phyloP scores from a whole-genome alignment of 2,888 invertebrate species.

The Calephelis perditalis region DNA sequence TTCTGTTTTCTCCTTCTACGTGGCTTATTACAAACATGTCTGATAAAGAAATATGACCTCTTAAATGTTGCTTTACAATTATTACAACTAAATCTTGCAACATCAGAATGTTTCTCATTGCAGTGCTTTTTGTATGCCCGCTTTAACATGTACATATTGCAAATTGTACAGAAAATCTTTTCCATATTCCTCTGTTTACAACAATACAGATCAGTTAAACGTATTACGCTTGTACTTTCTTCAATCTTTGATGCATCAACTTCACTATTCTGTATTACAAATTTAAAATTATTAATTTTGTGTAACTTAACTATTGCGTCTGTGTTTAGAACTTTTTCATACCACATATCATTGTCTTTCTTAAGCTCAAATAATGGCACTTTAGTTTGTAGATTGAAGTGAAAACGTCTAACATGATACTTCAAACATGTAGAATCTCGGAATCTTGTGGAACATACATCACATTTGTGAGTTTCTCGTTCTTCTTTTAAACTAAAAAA shows the following conservation, averaged over 20 bases:
- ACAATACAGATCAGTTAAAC: neutral
- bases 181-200: neutral
- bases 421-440: neutral
- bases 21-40: slow-evolving; percentile 29
- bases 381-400: neutral
- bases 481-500: slow-evolving; percentile 2
- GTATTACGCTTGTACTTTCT: neutral
- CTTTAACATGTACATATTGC: slow-evolving; percentile 1
- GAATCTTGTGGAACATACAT: slow-evolving; percentile 1
- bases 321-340: slow-evolving; percentile 1
- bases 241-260: neutral
- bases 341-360: slow-evolving; percentile 6
- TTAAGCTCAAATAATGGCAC: slow-evolving; percentile 1
- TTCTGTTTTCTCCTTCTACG: slow-evolving; percentile 13
- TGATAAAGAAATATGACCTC: slow-evolving; percentile 2
- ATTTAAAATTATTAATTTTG: neutral
- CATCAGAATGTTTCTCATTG: slow-evolving; percentile 2
- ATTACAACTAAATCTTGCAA: slow-evolving; percentile 1
- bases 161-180: slow-evolving; percentile 3
- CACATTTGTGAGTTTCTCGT: neutral
- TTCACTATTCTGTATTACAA: slow-evolving; percentile 3
- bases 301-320: neutral
- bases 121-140: slow-evolving; percentile 1
- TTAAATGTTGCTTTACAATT: slow-evolving; percentile 17
- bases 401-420: neutral